Evolutionary conservation across 2,888 invertebrate genomes (phyloP).

Genomic region (Chrysolina oricalcia): DNA sequence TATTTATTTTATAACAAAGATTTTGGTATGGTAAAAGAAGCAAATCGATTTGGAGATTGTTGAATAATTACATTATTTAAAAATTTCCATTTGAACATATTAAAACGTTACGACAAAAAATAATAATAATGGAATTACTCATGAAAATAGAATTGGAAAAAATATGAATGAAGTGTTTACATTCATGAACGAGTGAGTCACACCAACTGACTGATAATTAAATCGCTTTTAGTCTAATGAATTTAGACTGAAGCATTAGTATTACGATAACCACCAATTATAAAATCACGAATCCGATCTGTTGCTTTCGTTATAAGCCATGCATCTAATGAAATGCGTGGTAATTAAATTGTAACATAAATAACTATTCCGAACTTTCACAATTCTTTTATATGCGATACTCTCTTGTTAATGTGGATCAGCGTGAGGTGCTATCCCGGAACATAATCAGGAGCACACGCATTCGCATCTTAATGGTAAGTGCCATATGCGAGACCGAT

Average conservation of each 20-base stretch:
- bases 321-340: slow-evolving; percentile 45
- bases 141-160: too few relatives aligned
- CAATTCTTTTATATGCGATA: slow-evolving; percentile 49
- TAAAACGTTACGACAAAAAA: too few relatives aligned
- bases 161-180: too few relatives aligned
- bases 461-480: slow-evolving; percentile 39
- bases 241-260: slow-evolving; percentile 41
- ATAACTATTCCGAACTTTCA: slow-evolving; percentile 56
- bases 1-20: too few relatives aligned
- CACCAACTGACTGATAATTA: not conserved
- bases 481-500: not conserved
- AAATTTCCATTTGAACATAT: too few relatives aligned
- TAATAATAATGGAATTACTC: too few relatives aligned
- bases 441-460: slow-evolving; percentile 47
- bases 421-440: slow-evolving; percentile 46
- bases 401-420: slow-evolving; percentile 46
- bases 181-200: not conserved
- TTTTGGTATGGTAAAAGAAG: too few relatives aligned
- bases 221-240: slow-evolving; percentile 28
- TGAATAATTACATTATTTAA: too few relatives aligned
- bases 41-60: too few relatives aligned
- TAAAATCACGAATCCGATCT: slow-evolving; percentile 39
- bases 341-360: slow-evolving; percentile 55
- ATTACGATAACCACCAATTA: slow-evolving; percentile 42
- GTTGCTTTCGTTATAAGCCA: slow-evolving; percentile 35